A percentile compares a stretch with the other conserved stretches of the same genome.
phyloP scores from a whole-genome alignment of 2,113 vertebrate species.

The Lates calcarifer region DNA sequence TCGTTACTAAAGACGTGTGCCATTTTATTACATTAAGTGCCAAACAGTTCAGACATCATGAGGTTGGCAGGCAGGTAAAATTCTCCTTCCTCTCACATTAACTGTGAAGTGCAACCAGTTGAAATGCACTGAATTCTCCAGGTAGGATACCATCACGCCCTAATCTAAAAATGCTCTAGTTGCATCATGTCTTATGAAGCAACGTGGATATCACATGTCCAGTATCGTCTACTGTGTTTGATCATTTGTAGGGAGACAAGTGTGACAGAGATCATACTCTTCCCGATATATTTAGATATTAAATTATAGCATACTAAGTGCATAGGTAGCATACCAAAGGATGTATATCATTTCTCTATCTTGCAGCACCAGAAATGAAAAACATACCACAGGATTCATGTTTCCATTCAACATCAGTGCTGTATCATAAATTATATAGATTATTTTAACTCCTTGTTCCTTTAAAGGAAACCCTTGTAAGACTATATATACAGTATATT shows the following conservation, averaged over 20 bases:
- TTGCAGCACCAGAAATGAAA: constrained; percentile 39
- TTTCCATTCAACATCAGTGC: constrained; percentile 50
- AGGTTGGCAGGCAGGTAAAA: constrained; percentile 43
- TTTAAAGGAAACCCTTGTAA: constrained; percentile 11
- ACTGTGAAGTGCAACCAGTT: constrained; percentile 18
- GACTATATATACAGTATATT: background rate
- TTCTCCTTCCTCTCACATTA: constrained; percentile 17
- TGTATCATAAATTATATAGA: constrained; percentile 14
- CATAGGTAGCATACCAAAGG: constrained; percentile 64
- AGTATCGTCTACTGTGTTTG: constrained; percentile 67
- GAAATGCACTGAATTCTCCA: constrained; percentile 34
- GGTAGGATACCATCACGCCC: constrained; percentile 37
- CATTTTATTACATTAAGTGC: constrained; percentile 47
- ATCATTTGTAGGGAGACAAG: constrained; percentile 66
- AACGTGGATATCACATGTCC: constrained; percentile 63
- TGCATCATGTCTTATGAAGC: constrained; percentile 60
- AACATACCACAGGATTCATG: constrained; percentile 18
- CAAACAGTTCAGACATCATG: constrained; percentile 48
- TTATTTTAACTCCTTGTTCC: constrained; percentile 13
- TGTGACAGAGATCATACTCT: constrained; percentile 55
- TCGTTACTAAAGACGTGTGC: constrained; percentile 47
- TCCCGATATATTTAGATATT: constrained; percentile 70
- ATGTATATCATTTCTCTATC: constrained; percentile 59
- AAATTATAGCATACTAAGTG: constrained; percentile 60
- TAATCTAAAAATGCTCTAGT: constrained; percentile 64